Evolutionary conservation across 2,113 vertebrate species (phyloP).

Genomic region (Hemichromis elongatus): DNA sequence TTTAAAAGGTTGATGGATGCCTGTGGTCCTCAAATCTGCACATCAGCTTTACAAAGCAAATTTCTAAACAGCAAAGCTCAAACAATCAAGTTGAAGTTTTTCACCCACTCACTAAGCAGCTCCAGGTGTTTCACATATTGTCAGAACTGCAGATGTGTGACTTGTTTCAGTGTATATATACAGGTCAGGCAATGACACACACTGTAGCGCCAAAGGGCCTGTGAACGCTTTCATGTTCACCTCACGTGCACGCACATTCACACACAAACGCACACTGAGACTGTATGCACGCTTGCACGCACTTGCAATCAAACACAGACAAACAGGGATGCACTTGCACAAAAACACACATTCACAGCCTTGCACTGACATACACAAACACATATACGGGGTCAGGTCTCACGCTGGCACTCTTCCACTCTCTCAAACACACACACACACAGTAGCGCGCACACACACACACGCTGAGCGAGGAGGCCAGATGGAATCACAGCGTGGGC

Average conservation of each 20-base stretch:
- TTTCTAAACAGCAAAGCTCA: not conserved
- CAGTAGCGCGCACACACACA: not conserved
- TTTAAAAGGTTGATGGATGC: not conserved
- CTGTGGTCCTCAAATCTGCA: not conserved
- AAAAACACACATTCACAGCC: constrained; percentile 16
- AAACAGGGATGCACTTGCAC: not conserved
- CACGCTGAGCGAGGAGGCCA: constrained; percentile 52
- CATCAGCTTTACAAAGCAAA: not conserved
- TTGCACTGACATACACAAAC: constrained; percentile 18
- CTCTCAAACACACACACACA: constrained; percentile 21
- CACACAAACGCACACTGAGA: not conserved
- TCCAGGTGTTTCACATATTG: not conserved
- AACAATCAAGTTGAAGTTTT: not conserved
- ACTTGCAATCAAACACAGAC: not conserved
- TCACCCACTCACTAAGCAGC: not conserved
- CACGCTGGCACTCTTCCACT: constrained; percentile 9
- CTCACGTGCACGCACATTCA: not conserved
- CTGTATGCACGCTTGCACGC: not conserved
- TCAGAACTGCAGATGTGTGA: constrained; percentile 22
- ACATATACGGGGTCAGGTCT: constrained; percentile 30
- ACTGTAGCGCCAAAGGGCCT: not conserved
- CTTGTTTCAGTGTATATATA: constrained; percentile 17
- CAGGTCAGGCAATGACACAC: constrained; percentile 33
- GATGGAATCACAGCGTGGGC: constrained; percentile 71
- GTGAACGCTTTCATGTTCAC: not conserved